These are phyloP conservation scores for Siniperca scherzeri DNA, from an alignment of 2,797 vertebrate species.

Conservation along the genomic window DNA sequence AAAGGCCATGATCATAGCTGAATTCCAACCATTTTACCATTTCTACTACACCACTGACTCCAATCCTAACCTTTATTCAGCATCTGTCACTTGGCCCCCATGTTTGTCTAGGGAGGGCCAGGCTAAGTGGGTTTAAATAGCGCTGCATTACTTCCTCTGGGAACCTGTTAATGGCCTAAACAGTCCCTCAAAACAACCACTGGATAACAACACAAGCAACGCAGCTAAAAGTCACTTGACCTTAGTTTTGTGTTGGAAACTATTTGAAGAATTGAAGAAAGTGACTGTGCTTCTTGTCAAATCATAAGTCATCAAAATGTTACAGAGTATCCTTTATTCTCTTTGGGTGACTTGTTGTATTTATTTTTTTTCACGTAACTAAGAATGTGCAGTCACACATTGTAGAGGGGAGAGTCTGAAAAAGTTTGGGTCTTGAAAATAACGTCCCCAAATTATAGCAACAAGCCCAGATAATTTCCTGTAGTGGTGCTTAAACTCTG, in stretches of 20 bases:
- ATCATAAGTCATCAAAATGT: slow-evolving; percentile 20
- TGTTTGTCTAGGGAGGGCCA: slow-evolving; percentile 74
- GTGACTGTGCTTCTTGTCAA: slow-evolving; percentile 29
- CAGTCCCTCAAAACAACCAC: slow-evolving; percentile 68
- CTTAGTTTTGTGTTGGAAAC: slow-evolving; percentile 47
- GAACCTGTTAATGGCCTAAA: slow-evolving; percentile 79
- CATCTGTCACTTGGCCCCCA: slow-evolving; percentile 37
- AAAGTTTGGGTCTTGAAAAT: slow-evolving; percentile 74
- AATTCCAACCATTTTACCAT: slow-evolving; percentile 9
- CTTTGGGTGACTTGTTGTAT: slow-evolving; percentile 25
- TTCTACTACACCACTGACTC: slow-evolving; percentile 24
- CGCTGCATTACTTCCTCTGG: slow-evolving; percentile 78
- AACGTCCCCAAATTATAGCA: slow-evolving; percentile 83
- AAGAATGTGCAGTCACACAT: slow-evolving; percentile 36
- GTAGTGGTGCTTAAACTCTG: slow-evolving; percentile 81
- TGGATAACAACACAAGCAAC: slow-evolving; percentile 61
- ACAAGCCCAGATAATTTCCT: slow-evolving; percentile 86
- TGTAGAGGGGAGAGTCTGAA: slow-evolving; percentile 9
- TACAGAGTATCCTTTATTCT: slow-evolving; percentile 37
- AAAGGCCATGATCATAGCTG: neutral
- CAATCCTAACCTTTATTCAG: slow-evolving; percentile 13
- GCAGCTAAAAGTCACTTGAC: slow-evolving; percentile 53
- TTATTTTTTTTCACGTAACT: slow-evolving; percentile 30
- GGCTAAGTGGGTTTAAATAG: slow-evolving; percentile 82
- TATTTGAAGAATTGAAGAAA: slow-evolving; percentile 47